Evolutionary conservation across 2,888 invertebrate genomes (phyloP).

Genomic region (Balanococcus diminutus): DNA sequence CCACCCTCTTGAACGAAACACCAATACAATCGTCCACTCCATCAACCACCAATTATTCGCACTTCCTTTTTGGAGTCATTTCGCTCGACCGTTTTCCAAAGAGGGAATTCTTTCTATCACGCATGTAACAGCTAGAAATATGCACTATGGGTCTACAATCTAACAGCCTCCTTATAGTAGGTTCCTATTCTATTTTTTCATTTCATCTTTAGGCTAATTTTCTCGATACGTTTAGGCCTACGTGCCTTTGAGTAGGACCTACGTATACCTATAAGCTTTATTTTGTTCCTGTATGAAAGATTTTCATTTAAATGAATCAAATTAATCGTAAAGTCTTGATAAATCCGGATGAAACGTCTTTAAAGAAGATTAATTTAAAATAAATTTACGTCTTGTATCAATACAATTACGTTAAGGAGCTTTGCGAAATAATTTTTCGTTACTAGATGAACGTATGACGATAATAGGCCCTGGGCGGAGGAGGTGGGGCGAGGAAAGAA

Average conservation of each 20-base stretch:
- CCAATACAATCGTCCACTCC: constrained; percentile 38
- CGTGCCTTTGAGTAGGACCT: neutral
- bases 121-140: neutral
- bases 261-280: neutral
- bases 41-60: constrained; percentile 38
- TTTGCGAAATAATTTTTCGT: constrained; percentile 26
- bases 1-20: constrained; percentile 39
- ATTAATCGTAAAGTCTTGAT: constrained; percentile 1
- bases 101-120: too few relatives aligned
- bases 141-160: neutral
- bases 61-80: constrained; percentile 8
- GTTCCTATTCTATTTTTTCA: neutral
- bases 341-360: constrained; percentile 16
- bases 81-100: neutral
- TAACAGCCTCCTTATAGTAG: too few relatives aligned
- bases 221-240: neutral
- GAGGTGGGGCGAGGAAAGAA: neutral
- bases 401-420: constrained; percentile 3
- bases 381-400: neutral
- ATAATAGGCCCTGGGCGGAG: neutral
- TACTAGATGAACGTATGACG: neutral
- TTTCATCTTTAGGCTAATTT: neutral
- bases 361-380: constrained; percentile 19
- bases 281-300: neutral
- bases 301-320: constrained; percentile 8